Base-by-base conservation (phyloP, 2,113 vertebrate genomes). In the Urocitellus parryii region DNA sequence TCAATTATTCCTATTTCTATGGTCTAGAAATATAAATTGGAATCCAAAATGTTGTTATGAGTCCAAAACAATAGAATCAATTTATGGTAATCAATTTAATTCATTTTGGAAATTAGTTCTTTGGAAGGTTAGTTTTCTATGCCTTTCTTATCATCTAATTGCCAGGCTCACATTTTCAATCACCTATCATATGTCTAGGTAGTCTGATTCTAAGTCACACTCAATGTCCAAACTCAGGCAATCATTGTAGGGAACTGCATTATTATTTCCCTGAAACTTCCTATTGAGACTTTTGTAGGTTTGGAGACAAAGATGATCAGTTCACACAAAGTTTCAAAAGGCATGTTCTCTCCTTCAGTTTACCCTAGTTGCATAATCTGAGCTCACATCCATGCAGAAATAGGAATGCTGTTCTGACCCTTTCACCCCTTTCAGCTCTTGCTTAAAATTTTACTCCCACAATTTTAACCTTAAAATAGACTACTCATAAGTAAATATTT, bases 381-480 rank as follows among this genome's bases (percentile, higher is more conserved):
- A 94, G 72, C n/a, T n/a, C 92, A 39, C 14, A 13, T 42, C 14
- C n/a, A n/a, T 18, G 29, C 18, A 13, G 48, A 51, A 51, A 51
- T 51, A 13, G 48, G 5, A 51, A 53, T 14, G 10, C 51, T 32
- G 8, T 18, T 63, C 37, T 73, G 58, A 85, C 39, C 32, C 4
- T 32, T 29, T 39, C 11, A 68, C 16, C 8, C 2, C 20, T 93
- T 89, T 32, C 10, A 18, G n/a, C 5, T 68, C 96, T 65, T 85
- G 34, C 37, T 67, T 74, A 80, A 73, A 93, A 88, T 67, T 45
- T 48, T 11, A 45, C 17, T 24, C 82, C 9, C 39, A n/a, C 1
- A 37, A 6, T 68, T 95, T 91, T 93, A 74, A 86, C n/a, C 53
- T 78, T 32, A 73, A 85, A 88, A 42, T 48, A 85, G 17, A 63